A percentile compares a stretch with the other conserved stretches of the same genome.
phyloP scores from a whole-genome alignment of 1,140 invertebrate genomes.

The Lanistes nyassanus region DNA sequence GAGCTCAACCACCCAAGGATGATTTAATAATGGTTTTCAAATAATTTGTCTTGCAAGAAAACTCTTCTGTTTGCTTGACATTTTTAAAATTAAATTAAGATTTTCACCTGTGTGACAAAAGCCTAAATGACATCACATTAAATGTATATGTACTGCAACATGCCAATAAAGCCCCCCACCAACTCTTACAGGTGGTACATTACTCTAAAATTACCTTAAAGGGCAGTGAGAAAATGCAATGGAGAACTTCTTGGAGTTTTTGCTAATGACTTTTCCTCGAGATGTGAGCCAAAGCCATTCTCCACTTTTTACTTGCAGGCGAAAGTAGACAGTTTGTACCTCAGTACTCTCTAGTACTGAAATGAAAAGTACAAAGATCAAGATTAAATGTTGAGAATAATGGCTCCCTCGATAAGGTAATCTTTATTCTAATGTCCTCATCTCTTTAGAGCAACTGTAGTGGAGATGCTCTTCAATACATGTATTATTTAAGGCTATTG shows the following conservation, averaged over 20 bases:
- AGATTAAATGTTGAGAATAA: not conserved
- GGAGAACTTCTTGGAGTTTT: slow-evolving; percentile 59
- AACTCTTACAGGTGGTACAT: not conserved
- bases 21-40: no score
- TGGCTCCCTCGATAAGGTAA: no score
- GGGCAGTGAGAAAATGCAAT: slow-evolving; percentile 59
- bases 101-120: no score
- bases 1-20: no score
- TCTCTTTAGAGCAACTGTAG: no score
- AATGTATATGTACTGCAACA: not conserved
- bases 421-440: no score
- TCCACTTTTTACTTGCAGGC: slow-evolving; percentile 42
- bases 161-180: slow-evolving; percentile 1
- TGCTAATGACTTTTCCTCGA: slow-evolving; percentile 52
- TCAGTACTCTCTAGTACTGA: slow-evolving; percentile 50
- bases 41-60: no score
- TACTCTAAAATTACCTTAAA: slow-evolving; percentile 41
- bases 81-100: no score
- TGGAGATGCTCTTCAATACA: no score
- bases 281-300: slow-evolving; percentile 51
- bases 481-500: no score
- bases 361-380: slow-evolving; percentile 18
- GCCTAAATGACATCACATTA: no score
- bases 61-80: no score
- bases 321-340: slow-evolving; percentile 54